Evolutionary conservation across 1,140 invertebrate species (phyloP).

Genomic region (Drosophila ficusphila): DNA sequence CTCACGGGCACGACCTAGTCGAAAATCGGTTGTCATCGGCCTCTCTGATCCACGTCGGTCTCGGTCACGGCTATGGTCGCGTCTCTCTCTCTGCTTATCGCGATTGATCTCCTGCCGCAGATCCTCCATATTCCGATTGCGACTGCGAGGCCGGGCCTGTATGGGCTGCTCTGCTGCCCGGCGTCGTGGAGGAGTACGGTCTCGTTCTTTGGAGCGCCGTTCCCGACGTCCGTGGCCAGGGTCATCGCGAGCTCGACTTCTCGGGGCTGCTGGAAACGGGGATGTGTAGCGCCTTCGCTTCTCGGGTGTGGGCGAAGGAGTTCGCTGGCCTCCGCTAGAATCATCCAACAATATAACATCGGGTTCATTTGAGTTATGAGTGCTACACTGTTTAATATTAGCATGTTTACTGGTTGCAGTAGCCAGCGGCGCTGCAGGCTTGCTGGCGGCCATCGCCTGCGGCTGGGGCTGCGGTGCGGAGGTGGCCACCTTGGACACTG

Average conservation of each 20-base stretch:
- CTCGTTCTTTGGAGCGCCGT: slow-evolving; percentile 42
- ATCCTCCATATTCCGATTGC: slow-evolving; percentile 82
- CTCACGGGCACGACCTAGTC: slow-evolving; percentile 63
- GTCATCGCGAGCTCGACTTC: slow-evolving; percentile 44
- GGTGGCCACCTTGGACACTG: slow-evolving; percentile 8
- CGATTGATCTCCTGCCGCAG: slow-evolving; percentile 79
- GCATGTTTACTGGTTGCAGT: slow-evolving; percentile 81
- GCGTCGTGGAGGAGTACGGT: slow-evolving; percentile 61
- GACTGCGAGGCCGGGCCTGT: slow-evolving; percentile 26
- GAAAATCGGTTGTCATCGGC: slow-evolving; percentile 1
- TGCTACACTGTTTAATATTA: slow-evolving; percentile 80
- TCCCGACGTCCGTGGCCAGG: slow-evolving; percentile 31
- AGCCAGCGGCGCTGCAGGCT: slow-evolving; percentile 67
- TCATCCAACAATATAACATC: slow-evolving; percentile 85
- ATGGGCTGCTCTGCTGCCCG: slow-evolving; percentile 18
- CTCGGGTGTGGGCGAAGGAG: slow-evolving; percentile 62
- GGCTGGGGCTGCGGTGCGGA: slow-evolving; percentile 20
- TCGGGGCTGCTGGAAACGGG: slow-evolving; percentile 19
- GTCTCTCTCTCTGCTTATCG: slow-evolving; percentile 75
- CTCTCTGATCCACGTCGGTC: slow-evolving; percentile 34
- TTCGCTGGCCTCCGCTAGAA: slow-evolving; percentile 82
- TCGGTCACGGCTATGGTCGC: slow-evolving; percentile 65
- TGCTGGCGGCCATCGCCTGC: slow-evolving; percentile 48
- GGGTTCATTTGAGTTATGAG: slow-evolving; percentile 80
- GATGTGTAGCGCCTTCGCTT: slow-evolving; percentile 61